Base-by-base conservation (phyloP, 1,140 invertebrate genomes). In the Harlomillsia oculata region DNA sequence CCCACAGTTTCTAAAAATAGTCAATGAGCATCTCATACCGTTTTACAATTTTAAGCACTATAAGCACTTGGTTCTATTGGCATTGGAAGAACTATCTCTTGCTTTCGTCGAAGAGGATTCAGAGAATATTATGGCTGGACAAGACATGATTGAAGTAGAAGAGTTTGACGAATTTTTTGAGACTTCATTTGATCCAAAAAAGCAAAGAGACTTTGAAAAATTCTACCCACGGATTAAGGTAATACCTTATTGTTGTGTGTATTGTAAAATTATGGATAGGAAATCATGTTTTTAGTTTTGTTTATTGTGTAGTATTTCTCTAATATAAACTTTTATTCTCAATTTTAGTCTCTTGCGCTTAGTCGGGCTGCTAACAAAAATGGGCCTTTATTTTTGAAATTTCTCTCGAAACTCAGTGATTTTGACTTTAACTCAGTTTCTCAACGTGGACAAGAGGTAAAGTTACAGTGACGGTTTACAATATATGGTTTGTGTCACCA, bases 161-260 rank as follows among this genome's bases (percentile, higher is more conserved):
- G 59, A 65, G 23, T 65, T 65, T 52, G 58, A 60, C 36, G 59
- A 60, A 16, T 65, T 65, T 48, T 65, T 62, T 28, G 57, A 59
- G 45, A 36, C 57, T 13, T 29, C 59, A 0, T 65, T 65, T 45
- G 63, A 65, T 40, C 53, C 53, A 4, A 65, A 65, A 23, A 65
- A 60, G 37, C 46, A 43, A 55, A 20, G 52, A 30, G 63, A 65
- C 25, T 62, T 65, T 40, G 59, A 65, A 55, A 59, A 57, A 16
- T 62, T 65, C 41, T 65, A 65, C 53, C 59, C 59, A 16, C 46
- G 54, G 0, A 60, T 65, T 18, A 62, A 53, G 54, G 63, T 64
- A 55, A 50, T 34, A 5, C 16, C 21, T 20, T 40, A 11, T 1
- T 21, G 6, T 26, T 9, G 30, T 26, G 8, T 37, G 5, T 8